phyloP scores from a whole-genome alignment of 2,797 vertebrate genomes.

The Natrix natrix region DNA sequence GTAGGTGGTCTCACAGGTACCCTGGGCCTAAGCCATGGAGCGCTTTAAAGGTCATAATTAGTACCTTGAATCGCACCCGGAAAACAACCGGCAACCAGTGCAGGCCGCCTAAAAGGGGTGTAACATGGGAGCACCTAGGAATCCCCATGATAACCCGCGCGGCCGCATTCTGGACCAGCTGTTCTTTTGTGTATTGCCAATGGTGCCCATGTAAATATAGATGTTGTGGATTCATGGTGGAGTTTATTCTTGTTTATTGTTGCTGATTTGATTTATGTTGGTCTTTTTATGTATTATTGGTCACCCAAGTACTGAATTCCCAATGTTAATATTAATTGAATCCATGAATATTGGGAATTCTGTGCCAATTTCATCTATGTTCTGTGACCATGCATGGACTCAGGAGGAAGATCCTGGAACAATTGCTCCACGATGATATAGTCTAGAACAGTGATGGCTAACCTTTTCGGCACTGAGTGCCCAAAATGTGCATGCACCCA shows the following conservation, averaged over 20 bases:
- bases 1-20: no score
- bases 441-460: no score
- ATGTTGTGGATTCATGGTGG: not conserved
- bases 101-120: no score
- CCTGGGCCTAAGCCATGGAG: no score
- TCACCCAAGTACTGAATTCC: not conserved
- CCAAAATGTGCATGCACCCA: no score
- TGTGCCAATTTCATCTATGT: fast-evolving
- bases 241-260: not conserved
- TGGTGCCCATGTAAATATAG: not conserved
- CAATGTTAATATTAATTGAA: not conserved
- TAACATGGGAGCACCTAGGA: no score
- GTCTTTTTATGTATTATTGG: not conserved
- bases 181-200: not conserved
- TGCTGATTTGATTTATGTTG: not conserved
- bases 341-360: not conserved
- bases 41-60: no score
- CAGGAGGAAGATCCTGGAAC: not conserved
- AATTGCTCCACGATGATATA: not conserved
- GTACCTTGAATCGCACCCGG: no score
- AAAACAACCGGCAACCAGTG: no score
- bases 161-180: no score
- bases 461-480: no score
- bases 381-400: not conserved
- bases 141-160: no score